Evolutionary conservation across 1,140 invertebrate species (phyloP).

Genomic region (Kradibia gibbosae): DNA sequence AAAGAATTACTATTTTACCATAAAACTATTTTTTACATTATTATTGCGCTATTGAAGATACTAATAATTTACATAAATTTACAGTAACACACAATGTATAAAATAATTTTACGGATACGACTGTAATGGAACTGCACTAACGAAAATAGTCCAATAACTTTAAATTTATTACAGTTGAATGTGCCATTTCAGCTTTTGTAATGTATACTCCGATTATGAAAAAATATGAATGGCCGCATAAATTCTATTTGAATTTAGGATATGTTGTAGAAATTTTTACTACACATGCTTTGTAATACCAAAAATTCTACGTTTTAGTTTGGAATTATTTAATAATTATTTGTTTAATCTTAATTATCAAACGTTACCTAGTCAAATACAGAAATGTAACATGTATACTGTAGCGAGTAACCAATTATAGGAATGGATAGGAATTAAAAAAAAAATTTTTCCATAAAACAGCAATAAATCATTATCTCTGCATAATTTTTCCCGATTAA

Average conservation of each 20-base stretch:
- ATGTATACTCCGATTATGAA: neutral
- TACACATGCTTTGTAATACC: neutral
- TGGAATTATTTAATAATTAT: neutral
- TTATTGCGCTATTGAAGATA: too few species aligned
- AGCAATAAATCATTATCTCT: too few species aligned
- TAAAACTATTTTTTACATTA: neutral
- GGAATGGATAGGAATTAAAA: too few species aligned
- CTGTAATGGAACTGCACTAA: neutral
- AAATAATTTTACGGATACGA: neutral
- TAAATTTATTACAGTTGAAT: neutral
- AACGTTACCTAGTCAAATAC: too few species aligned
- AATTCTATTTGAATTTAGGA: neutral
- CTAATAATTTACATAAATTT: too few species aligned
- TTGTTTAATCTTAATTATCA: too few species aligned
- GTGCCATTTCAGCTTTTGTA: neutral
- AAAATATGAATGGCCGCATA: neutral
- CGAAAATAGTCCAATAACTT: neutral
- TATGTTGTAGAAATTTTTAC: neutral
- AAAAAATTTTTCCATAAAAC: too few species aligned
- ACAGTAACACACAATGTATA: too few species aligned
- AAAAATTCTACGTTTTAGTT: neutral
- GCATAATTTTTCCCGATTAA: too few species aligned
- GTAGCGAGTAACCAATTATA: too few species aligned
- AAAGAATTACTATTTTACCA: neutral
- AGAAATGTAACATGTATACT: too few species aligned